Evolutionary conservation across 2,113 vertebrate genomes (phyloP), one percentile per base, ranked within the genome.

Genomic region (Epinephelus fuscoguttatus): DNA sequence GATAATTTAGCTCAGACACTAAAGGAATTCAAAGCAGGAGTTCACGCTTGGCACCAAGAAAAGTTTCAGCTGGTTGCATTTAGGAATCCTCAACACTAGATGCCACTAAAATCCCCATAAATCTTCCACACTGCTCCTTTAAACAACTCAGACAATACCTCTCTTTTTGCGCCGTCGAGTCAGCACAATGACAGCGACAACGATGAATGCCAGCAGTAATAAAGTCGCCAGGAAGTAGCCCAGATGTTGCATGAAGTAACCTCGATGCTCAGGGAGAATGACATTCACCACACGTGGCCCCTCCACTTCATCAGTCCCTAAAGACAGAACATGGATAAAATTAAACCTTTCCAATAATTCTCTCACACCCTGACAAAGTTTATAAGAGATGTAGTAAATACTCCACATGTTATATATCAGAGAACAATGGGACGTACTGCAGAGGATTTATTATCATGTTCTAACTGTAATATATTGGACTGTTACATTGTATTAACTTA

Each of bases 201-300:
- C 94, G 61, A 99, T 88, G 25, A 99, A 75, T 2, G 96, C 78
- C 85, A 99, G 96, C 70, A 99, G 95, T 30, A 99, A 81, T 78
- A 98, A 95, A 0, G 96, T 96, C 1, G 96, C 97, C 96, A 99
- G 93, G 92, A 99, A 90, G 77, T 98, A 99, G 70, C 97, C 97
- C 90, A 98, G 88, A 92, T 98, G 98, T 90, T 99, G 97, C 92
- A 98, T 93, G 33, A 98, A 97, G 75, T 97, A 96, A 45, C 95
- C 63, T 3, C 95, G 94, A 75, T 95, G 89, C 92, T 99, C 98
- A 0, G 97, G 97, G 37, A 99, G 95, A 87, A 98, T 98, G 90
- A 98, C 96, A 0, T 97, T 99, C 69, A 99, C 96, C 7, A 99
- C 96, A 0, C 93, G 97, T 67, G 96, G 94, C 57, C 92, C 93